Base-by-base conservation (phyloP, 2,888 invertebrate genomes). In the Agrochola lychnidis region DNA sequence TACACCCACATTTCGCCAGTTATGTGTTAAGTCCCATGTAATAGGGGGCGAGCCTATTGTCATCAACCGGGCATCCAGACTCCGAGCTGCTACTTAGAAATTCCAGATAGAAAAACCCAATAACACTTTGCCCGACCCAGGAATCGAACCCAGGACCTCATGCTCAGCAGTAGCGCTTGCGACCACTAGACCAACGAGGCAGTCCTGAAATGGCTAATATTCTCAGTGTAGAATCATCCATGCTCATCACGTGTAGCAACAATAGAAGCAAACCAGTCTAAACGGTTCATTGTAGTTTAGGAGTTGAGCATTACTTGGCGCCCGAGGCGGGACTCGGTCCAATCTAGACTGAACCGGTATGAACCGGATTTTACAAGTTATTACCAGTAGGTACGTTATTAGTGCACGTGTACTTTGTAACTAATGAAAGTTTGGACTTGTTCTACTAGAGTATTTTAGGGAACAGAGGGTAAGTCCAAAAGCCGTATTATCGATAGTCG, bases 331-430 rank as follows among this genome's bases (percentile, higher is more conserved):
- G 61, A 76, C 68, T 61, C 45, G 30, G 70, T 71, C 59, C 68
- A 82, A 86, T 82, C 78, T 69, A 72, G 67, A 74, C 68, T 77
- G 75, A 76, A 74, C 82, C 59, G 57, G 68, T 84, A n/a, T 69
- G 69, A 80, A 79, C 72, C 42, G 78, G 77, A 83, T 82, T 85
- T 79, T 73, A 83, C 79, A 70, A 88, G 85, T 87, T 87, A 88
- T 82, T 87, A 76, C 82, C 70, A 42, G 70, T 70, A 62, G 66
- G 68, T 68, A 74, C 62, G 64, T 70, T 77, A 77, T 87, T 84
- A 76, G 73, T 70, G 78, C 73, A 78, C 76, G 48, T 78, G 64
- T 73, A 85, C 78, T 78, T 76, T 73, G 63, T 25, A 48, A 40
- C 53, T 40, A 45, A 56, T 61, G 53, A 48, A 61, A 66, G 40